These are phyloP conservation scores for Dioctria linearis DNA, from an alignment of 2,888 invertebrate species.

Conservation along the genomic window DNA sequence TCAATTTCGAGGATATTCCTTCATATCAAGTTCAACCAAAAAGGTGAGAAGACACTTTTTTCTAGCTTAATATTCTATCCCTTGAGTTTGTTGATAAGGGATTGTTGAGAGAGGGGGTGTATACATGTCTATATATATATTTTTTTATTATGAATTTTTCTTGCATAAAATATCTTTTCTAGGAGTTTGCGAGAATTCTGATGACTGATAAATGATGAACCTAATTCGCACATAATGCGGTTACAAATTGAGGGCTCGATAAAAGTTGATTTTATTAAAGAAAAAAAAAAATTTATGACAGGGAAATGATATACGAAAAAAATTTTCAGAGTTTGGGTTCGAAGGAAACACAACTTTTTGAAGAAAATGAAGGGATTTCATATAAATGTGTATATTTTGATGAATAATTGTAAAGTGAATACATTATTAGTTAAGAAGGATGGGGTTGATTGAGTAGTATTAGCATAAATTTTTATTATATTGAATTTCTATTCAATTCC, in stretches of 20 bases:
- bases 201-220: slow-evolving; percentile 42
- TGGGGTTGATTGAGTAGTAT: too few species aligned
- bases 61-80: slow-evolving; percentile 13
- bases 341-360: too few species aligned
- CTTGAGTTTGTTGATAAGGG: background rate
- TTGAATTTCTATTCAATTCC: too few species aligned
- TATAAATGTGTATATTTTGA: too few species aligned
- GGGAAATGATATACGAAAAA: background rate
- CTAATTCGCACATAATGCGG: slow-evolving; percentile 33
- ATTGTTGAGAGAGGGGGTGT: background rate
- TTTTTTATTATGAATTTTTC: slow-evolving; percentile 3
- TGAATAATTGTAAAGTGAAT: too few species aligned
- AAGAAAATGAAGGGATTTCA: too few species aligned
- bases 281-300: background rate
- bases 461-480: too few species aligned
- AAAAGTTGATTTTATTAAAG: slow-evolving; percentile 29
- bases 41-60: slow-evolving; percentile 41
- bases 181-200: background rate
- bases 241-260: slow-evolving; percentile 42
- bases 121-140: background rate
- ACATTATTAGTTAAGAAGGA: too few species aligned
- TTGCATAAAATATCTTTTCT: slow-evolving; percentile 6
- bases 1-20: slow-evolving; percentile 42
- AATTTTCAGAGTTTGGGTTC: too few species aligned
- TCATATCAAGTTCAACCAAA: slow-evolving; percentile 2